These are phyloP conservation scores for Eubucco bourcierii DNA, from an alignment of 2,113 vertebrate species.

Conservation along the genomic window DNA sequence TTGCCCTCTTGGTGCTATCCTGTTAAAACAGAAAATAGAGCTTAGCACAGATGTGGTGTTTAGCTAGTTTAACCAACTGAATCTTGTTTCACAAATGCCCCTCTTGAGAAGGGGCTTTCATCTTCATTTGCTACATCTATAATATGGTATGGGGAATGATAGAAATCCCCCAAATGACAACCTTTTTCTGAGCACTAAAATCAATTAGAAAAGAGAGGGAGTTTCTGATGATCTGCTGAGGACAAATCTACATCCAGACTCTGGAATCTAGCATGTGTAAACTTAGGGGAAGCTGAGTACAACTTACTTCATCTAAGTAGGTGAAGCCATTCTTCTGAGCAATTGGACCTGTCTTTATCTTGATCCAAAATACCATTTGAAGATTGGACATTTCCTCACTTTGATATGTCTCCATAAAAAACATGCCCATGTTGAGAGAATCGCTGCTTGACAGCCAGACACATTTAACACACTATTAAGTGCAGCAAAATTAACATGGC, in stretches of 20 bases:
- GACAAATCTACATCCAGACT: neutral
- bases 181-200: neutral
- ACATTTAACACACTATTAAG: neutral
- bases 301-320: neutral
- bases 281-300: neutral
- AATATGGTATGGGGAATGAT: neutral
- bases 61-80: neutral
- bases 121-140: neutral
- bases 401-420: neutral
- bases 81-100: neutral
- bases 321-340: neutral
- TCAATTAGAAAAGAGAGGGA: neutral
- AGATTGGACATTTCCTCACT: neutral
- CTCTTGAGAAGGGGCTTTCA: neutral
- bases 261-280: neutral
- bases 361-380: neutral
- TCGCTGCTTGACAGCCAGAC: neutral
- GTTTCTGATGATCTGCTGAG: neutral
- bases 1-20: constrained; percentile 47
- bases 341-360: neutral
- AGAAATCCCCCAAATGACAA: neutral
- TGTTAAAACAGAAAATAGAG: neutral
- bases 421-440: neutral
- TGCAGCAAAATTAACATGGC: neutral
- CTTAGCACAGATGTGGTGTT: neutral